A percentile compares a stretch with the other conserved stretches of the same genome.
These are phyloP conservation scores for Bathynomus jamesi DNA, from an alignment of 1,140 invertebrate species.

Conservation along the genomic window DNA sequence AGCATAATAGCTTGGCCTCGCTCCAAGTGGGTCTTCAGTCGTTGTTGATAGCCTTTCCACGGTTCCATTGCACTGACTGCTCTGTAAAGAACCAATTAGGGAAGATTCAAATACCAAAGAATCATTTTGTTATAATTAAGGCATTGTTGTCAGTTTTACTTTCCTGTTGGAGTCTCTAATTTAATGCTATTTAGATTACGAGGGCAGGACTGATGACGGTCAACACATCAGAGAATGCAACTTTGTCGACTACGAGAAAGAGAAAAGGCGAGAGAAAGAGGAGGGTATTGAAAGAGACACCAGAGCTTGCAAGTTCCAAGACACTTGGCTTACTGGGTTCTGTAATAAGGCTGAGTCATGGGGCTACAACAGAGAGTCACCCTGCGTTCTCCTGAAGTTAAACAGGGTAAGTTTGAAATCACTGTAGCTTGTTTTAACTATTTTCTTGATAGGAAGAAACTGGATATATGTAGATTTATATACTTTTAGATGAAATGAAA, in stretches of 20 bases:
- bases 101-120: too few species aligned
- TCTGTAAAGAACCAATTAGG: too few species aligned
- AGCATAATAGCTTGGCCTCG: too few species aligned
- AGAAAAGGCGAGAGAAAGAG: conserved; percentile 39
- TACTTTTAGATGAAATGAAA: too few species aligned
- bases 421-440: neutral
- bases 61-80: too few species aligned
- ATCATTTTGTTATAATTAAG: too few species aligned
- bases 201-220: conserved; percentile 50
- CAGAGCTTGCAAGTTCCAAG: conserved; percentile 59
- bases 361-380: conserved; percentile 62
- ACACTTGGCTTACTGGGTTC: conserved; percentile 54
- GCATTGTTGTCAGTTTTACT: too few species aligned
- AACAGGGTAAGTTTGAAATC: conserved; percentile 57
- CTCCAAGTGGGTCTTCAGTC: too few species aligned
- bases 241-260: neutral
- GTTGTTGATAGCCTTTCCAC: too few species aligned
- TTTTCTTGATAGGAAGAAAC: too few species aligned
- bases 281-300: conserved; percentile 52
- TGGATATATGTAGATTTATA: too few species aligned
- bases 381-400: conserved; percentile 74
- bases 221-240: conserved; percentile 51
- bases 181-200: conserved; percentile 54
- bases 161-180: too few species aligned
- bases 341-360: conserved; percentile 63